phyloP scores from a whole-genome alignment of 1,140 invertebrate genomes.

The Cecropterus lyciades region DNA sequence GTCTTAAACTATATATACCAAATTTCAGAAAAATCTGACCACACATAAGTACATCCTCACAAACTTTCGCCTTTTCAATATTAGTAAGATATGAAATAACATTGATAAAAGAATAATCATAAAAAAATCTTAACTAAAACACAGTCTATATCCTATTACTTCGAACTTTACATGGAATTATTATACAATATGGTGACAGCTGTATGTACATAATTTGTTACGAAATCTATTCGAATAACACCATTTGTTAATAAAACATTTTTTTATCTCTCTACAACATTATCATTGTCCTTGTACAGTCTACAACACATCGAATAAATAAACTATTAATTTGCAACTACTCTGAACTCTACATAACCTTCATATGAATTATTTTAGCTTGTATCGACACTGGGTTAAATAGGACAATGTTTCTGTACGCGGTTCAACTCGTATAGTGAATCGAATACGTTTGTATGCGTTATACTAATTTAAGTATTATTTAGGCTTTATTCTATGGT shows the following conservation, averaged over 20 bases:
- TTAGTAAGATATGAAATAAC: too few relatives aligned
- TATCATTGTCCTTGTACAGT: slow-evolving; percentile 17
- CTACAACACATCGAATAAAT: neutral
- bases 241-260: slow-evolving; percentile 3
- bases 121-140: too few relatives aligned
- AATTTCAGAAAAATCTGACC: too few relatives aligned
- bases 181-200: neutral
- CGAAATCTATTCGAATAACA: neutral
- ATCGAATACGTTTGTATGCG: neutral
- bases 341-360: neutral
- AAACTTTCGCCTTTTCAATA: too few relatives aligned
- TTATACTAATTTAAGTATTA: neutral
- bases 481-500: neutral
- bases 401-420: neutral
- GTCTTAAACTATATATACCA: too few relatives aligned
- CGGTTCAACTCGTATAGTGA: neutral
- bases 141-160: too few relatives aligned
- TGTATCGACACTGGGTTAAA: neutral
- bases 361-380: too few relatives aligned
- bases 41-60: too few relatives aligned
- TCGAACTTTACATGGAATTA: too few relatives aligned
- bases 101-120: too few relatives aligned
- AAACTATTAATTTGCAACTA: neutral
- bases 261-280: slow-evolving; percentile 5
- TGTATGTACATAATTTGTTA: neutral